Base-by-base conservation (phyloP, 1,140 invertebrate genomes). In the Venturia canescens region DNA sequence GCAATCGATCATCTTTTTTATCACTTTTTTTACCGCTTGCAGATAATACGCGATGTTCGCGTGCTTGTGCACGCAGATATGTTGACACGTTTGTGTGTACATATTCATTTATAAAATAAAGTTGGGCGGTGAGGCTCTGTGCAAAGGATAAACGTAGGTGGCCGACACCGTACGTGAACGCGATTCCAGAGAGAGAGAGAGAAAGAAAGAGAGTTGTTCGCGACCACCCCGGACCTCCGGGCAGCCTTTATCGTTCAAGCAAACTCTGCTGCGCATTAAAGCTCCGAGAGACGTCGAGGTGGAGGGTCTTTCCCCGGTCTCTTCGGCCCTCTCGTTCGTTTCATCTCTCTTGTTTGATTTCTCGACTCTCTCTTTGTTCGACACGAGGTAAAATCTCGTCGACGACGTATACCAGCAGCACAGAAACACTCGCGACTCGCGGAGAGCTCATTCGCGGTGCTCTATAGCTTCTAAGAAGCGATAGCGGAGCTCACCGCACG, bases 391-490 rank as follows among this genome's bases (percentile, higher is more conserved):
- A 11, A 69, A 16, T 31, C 29, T 83, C 63, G 75, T 71, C 78
- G 67, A 29, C 9, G 70, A 76, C 34, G 63, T 81, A 48, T 77
- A 81, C 80, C 84, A 84, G 83, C 81, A 81, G 81, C 81, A 27
- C 48, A 69, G 53, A 18, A 74, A 50, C 60, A 53, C 48, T 53
- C 38, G 63, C 50, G 34, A 76, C 70, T 76, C 81, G 63, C 71
- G 77, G 50, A 67, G 77, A 31, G 27, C 66, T 69, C 66, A 29
- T 23, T 23, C 38, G 18, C 74, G 66, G 82, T 83, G 82, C 83
- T 83, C 80, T 83, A 83, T 84, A 83, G 83, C 81, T 87, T 86
- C 84, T 79, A 72, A 85, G 84, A 87, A 87, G 69, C 82, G 83
- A 85, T 82, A 84, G 75, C 53, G 27, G 70, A 77, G 75, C 70